Evolutionary conservation across 37 sponge, comb jelly and placozoan species (phyloP).

Genomic region (Oscarella lobularis): DNA sequence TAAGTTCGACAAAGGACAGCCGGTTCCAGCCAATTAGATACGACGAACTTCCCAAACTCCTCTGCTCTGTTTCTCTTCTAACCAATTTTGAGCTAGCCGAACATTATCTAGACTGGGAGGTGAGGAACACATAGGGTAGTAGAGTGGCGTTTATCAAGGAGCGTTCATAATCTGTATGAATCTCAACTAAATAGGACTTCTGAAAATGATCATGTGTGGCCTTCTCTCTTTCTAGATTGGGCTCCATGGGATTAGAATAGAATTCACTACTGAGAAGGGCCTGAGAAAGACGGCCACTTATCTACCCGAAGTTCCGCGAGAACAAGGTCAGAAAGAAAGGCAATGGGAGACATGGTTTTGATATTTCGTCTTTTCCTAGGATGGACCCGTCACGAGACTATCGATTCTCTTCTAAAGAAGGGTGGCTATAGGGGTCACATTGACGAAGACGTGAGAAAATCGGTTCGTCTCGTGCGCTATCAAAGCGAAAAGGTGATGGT

Average conservation of each 20-base stretch:
- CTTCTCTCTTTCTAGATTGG: conserved; percentile 46
- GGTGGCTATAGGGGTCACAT: conserved; percentile 68
- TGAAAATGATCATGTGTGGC: conserved; percentile 2
- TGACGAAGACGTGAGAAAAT: conserved; percentile 40
- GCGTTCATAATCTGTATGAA: background rate
- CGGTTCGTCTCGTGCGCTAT: conserved; percentile 59
- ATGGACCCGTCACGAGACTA: conserved; percentile 75
- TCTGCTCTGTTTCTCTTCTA: conserved; percentile 82
- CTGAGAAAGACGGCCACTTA: conserved; percentile 72
- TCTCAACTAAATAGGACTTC: background rate
- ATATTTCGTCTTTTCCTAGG: conserved; percentile 12
- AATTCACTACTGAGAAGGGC: conserved; percentile 33
- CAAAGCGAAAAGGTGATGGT: conserved; percentile 72
- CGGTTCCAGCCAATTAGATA: conserved; percentile 68
- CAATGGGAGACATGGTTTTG: background rate
- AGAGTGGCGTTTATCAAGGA: too few species aligned
- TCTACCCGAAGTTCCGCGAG: conserved; percentile 92
- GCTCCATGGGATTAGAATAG: conserved; percentile 90
- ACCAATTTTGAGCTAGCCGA: conserved; percentile 68
- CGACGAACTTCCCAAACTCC: conserved; percentile 63
- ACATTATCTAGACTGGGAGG: conserved; percentile 91
- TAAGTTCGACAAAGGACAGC: conserved; percentile 85
- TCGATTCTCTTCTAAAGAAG: conserved; percentile 82
- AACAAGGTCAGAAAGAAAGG: conserved; percentile 39
- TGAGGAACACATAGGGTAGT: too few species aligned